These are phyloP conservation scores for Laspeyria flexula DNA, from an alignment of 2,888 invertebrate genomes.

Conservation along the genomic window DNA sequence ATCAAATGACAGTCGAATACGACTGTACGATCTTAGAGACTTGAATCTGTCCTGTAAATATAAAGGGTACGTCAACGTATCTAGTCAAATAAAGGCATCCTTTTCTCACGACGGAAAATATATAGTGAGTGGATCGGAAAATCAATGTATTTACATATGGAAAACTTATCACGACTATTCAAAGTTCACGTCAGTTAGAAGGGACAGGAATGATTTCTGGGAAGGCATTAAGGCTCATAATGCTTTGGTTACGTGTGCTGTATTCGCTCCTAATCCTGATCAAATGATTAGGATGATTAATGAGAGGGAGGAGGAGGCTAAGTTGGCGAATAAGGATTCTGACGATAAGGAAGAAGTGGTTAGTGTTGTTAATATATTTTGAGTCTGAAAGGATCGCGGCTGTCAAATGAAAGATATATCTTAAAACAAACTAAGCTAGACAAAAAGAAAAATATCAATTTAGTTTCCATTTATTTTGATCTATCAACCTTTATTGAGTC, in stretches of 20 bases:
- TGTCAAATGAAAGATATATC: too few relatives aligned
- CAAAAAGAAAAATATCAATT: too few relatives aligned
- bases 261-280: slow-evolving; percentile 98
- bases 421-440: too few relatives aligned
- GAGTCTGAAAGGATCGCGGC: neutral
- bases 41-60: slow-evolving; percentile 98
- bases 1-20: slow-evolving; percentile 98
- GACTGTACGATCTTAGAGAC: slow-evolving; percentile 98
- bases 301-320: slow-evolving; percentile 79
- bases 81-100: slow-evolving; percentile 98
- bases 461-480: too few relatives aligned
- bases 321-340: slow-evolving; percentile 46
- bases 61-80: slow-evolving; percentile 96
- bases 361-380: slow-evolving; percentile 37
- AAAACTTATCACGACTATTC: slow-evolving; percentile 98
- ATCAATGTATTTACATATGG: slow-evolving; percentile 99
- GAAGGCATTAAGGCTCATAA: slow-evolving; percentile 95
- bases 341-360: slow-evolving; percentile 66
- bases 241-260: slow-evolving; percentile 98
- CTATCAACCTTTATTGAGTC: too few relatives aligned
- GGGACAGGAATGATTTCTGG: slow-evolving; percentile 99
- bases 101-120: slow-evolving; percentile 99
- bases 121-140: slow-evolving; percentile 98
- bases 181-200: slow-evolving; percentile 95
- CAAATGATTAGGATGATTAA: slow-evolving; percentile 92